A percentile compares a stretch with the other conserved stretches of the same genome.
Evolutionary conservation across 2,113 vertebrate species (phyloP).

Genomic region (Oenanthe melanoleuca): DNA sequence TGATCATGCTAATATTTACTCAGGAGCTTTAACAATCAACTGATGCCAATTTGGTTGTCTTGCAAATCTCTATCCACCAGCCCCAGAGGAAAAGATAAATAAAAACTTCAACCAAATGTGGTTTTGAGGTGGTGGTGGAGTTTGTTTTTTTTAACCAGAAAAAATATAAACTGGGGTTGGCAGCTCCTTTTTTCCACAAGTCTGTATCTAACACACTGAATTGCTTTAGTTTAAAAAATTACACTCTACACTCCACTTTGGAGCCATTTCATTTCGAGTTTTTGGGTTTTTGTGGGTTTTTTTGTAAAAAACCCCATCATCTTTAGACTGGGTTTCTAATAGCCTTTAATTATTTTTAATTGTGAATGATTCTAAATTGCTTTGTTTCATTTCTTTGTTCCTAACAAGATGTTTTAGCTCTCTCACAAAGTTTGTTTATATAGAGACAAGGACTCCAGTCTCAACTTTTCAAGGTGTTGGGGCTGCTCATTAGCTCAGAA

Average conservation of each 20-base stretch:
- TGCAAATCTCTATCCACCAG: background rate
- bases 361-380: background rate
- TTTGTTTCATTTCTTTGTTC: conserved; percentile 13
- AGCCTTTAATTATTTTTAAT: conserved; percentile 40
- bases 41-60: background rate
- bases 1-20: background rate
- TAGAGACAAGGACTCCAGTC: background rate
- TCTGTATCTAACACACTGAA: background rate
- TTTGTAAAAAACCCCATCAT: background rate
- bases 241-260: background rate
- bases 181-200: background rate
- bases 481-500: background rate
- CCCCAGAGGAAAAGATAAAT: background rate
- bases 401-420: background rate
- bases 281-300: background rate
- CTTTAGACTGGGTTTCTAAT: background rate
- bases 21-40: background rate
- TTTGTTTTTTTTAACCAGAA: background rate
- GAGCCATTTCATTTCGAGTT: background rate
- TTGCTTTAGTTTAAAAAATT: background rate
- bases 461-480: background rate
- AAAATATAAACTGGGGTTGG: background rate
- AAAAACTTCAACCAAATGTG: background rate
- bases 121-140: background rate
- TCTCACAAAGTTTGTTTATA: background rate